Evolutionary conservation across 2,113 vertebrate genomes (phyloP).

Genomic region (Rhegmatorhina hoffmannsi): DNA sequence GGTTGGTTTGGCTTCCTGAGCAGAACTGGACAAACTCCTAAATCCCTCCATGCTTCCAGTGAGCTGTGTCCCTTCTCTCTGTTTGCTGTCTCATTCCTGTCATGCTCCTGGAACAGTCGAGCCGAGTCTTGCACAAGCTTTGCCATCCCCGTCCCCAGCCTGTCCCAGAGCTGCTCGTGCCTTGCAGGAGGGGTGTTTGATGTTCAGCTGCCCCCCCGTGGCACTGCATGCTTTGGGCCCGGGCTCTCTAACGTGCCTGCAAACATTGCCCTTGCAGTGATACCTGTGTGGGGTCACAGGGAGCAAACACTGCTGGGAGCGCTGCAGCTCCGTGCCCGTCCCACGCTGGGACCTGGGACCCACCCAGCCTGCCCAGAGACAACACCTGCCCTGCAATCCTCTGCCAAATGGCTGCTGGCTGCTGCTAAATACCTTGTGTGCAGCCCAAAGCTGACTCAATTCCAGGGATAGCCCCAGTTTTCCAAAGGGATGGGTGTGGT

Average conservation of each 20-base stretch:
- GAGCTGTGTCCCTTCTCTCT: not conserved
- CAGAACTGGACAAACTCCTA: constrained; percentile 50
- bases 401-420: not conserved
- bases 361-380: not conserved
- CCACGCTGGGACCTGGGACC: not conserved
- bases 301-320: not conserved
- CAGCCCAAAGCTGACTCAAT: not conserved
- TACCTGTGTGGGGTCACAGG: not conserved
- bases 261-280: not conserved
- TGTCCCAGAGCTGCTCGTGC: not conserved
- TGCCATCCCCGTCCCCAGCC: too few species aligned
- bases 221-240: not conserved
- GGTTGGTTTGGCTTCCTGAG: constrained; percentile 31
- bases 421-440: not conserved
- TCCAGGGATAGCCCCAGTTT: not conserved
- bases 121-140: not conserved
- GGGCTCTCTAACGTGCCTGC: not conserved
- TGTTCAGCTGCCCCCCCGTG: not conserved
- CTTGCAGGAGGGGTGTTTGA: not conserved
- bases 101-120: not conserved
- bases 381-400: not conserved
- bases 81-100: constrained; percentile 39
- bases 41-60: constrained; percentile 30
- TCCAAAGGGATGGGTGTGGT: not conserved
- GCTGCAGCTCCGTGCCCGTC: not conserved